A percentile compares a stretch with the other conserved stretches of the same genome.
Evolutionary conservation across 2,888 invertebrate species (phyloP).

Genomic region (Cryptus armator): DNA sequence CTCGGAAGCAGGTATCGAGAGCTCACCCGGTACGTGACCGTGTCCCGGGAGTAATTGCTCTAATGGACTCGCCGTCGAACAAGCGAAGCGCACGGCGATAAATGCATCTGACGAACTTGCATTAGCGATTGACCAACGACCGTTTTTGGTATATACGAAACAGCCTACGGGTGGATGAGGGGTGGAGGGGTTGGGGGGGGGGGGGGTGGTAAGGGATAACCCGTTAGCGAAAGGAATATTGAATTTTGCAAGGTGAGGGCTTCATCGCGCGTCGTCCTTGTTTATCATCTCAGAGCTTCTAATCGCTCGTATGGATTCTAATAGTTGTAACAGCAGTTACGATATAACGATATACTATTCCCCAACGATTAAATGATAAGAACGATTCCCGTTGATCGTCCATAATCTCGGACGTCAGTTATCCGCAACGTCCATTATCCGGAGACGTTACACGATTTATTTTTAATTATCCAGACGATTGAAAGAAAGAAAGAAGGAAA

Average conservation of each 20-base stretch:
- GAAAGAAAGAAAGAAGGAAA: too few relatives aligned
- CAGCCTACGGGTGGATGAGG: background rate
- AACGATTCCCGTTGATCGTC: background rate
- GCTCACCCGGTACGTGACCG: slow-evolving; percentile 52
- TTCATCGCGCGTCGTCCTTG: background rate
- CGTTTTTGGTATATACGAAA: slow-evolving; percentile 52
- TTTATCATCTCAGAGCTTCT: slow-evolving; percentile 3
- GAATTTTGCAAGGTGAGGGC: slow-evolving; percentile 17
- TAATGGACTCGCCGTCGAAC: slow-evolving; percentile 70
- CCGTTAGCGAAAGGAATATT: slow-evolving; percentile 39
- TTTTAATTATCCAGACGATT: slow-evolving; percentile 5
- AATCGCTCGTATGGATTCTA: background rate
- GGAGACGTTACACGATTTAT: background rate
- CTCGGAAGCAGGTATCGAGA: slow-evolving; percentile 52
- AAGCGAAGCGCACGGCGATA: slow-evolving; percentile 66
- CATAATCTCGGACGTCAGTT: background rate
- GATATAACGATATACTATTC: background rate
- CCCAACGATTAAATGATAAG: background rate
- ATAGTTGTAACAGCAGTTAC: background rate
- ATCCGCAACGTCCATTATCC: background rate
- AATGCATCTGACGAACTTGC: slow-evolving; percentile 73
- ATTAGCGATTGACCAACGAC: slow-evolving; percentile 69
- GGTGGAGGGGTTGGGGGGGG: too few relatives aligned
- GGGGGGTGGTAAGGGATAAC: too few relatives aligned
- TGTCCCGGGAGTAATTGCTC: slow-evolving; percentile 71